Evolutionary conservation across 2,888 invertebrate genomes (phyloP), one percentile per base, ranked within the genome.

Genomic region (Pollenia amentaria): DNA sequence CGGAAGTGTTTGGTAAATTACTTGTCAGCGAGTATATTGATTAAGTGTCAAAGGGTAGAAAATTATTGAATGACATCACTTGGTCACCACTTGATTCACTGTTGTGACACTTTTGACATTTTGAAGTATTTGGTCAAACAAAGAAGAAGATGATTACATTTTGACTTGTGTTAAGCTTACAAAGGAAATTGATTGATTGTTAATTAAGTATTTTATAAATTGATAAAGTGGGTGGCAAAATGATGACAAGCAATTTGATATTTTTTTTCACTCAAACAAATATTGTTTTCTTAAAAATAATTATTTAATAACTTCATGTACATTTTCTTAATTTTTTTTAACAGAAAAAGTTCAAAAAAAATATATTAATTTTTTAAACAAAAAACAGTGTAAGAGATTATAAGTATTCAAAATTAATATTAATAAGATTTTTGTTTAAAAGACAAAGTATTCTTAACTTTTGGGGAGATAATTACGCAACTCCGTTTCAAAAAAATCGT

Each of bases 71-170:
- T 48, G 21, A 57, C 57, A 75, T 60, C 44, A 51, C 60, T 44
- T 67, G 75, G 65, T 18, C 51, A 38, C 42, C 65, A 72, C 48
- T 67, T 73, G 72, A 14, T 69, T 51, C 51, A 44, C 8, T 84
- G 72, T 65, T 84, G 48, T 84, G 78, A 84, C 84, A 78, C 53
- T 72, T 78, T 57, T 78, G 77, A 78, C 77, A 78, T 65, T 70
- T 84, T 78, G 70, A 83, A 83, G 77, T 77, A 64, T 77, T 64
- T 67, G 67, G 51, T 42, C 48, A 70, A n/a, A 12, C 21, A 38
- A 62, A 2, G 67, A 48, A 14, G 51, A 11, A 21, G 1, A n/a
- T 48, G 9, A 51, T 42, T 60, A 1, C 38, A 51, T 64, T 21
- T 64, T 53, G 18, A 51, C 42, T 21, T 9, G 29, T 55, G 44